Percentiles rank a stretch among this genome's conserved stretches.
phyloP scores from a whole-genome alignment of 2,888 invertebrate species.

The Argyra leucocephala region DNA sequence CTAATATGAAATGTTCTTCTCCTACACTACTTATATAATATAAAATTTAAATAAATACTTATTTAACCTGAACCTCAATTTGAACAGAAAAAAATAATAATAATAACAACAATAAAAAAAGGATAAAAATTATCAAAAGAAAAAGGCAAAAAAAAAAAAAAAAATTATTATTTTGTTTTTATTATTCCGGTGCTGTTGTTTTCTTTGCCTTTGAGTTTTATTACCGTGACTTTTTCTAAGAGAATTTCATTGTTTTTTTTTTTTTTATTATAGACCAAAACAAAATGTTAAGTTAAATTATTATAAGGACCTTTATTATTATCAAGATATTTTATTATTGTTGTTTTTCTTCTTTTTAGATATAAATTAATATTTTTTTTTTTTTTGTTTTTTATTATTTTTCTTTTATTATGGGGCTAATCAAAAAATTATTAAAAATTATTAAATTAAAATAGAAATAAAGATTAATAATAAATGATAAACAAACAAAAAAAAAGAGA shows the following conservation, averaged over 20 bases:
- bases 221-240: background rate
- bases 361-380: background rate
- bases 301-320: background rate
- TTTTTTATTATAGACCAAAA: background rate
- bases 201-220: background rate
- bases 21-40: too few relatives aligned
- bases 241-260: too few relatives aligned
- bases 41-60: too few relatives aligned
- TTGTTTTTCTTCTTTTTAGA: background rate
- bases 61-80: background rate
- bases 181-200: background rate
- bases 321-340: background rate
- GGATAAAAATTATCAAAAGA: background rate
- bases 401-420: background rate
- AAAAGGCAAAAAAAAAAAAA: background rate
- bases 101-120: background rate
- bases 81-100: background rate
- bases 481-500: background rate
- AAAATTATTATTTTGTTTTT: background rate
- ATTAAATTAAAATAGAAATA: conserved; percentile 4
- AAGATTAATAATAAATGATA: background rate
- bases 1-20: too few relatives aligned
- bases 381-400: background rate
- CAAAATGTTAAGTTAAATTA: background rate
- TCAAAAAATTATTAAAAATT: background rate